Conservation (phyloP, 2,797 vertebrate genomes). For the Columba guinea region DNA sequence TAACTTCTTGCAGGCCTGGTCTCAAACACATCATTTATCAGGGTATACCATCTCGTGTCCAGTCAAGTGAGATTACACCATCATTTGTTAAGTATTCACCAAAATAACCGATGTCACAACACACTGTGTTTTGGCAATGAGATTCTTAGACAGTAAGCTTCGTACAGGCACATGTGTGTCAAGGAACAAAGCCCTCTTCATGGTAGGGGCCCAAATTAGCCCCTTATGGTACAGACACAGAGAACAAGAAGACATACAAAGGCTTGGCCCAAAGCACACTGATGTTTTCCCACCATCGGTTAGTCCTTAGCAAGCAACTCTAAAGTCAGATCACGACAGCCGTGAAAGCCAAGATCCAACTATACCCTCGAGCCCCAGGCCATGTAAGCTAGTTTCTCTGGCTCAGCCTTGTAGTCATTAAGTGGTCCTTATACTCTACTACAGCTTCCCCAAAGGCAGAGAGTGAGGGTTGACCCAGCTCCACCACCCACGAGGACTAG, state of each 20-base stretch:
- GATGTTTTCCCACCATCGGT: neutral
- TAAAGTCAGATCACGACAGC: neutral
- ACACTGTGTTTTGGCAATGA: neutral
- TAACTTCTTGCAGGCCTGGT: neutral
- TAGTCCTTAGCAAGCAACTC: neutral
- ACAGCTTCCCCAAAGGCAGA: neutral
- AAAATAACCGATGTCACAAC: neutral
- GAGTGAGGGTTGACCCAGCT: too few relatives aligned
- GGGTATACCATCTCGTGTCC: neutral
- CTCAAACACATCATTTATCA: neutral
- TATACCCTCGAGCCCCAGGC: neutral
- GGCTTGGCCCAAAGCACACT: neutral
- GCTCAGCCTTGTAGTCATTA: neutral
- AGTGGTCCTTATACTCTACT: neutral
- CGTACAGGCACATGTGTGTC: accelerated
- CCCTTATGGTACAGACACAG: too few relatives aligned
- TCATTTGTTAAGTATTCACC: neutral
- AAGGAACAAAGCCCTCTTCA: neutral
- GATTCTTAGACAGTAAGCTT: neutral
- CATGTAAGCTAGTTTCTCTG: neutral
- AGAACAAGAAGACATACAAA: accelerated
- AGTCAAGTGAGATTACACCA: neutral
- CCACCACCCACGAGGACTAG: neutral
- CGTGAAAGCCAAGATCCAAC: neutral
- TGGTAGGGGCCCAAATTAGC: neutral